phyloP scores from a whole-genome alignment of 2,888 invertebrate species.

The Argyra leucocephala region DNA sequence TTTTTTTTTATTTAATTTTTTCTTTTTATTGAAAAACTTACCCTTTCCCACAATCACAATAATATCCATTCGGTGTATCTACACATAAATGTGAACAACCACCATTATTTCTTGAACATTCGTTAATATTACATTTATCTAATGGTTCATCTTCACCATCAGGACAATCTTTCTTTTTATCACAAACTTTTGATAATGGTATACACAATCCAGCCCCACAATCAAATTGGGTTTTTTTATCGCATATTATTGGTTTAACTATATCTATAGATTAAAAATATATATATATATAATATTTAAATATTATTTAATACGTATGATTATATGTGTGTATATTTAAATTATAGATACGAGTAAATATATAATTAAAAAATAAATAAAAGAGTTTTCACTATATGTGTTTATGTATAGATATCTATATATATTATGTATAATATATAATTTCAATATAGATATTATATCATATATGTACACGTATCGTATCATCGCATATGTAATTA shows the following conservation, averaged over 20 bases:
- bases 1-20: not conserved
- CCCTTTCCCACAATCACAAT: constrained; percentile 74
- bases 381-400: no score
- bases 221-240: constrained; percentile 70
- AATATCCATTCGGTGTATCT: constrained; percentile 68
- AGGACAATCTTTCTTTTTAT: constrained; percentile 77
- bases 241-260: constrained; percentile 49
- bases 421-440: no score
- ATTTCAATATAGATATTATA: no score
- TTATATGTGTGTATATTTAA: not conserved
- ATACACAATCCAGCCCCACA: constrained; percentile 81
- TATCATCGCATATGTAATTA: no score
- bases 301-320: no score
- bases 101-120: constrained; percentile 70
- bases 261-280: constrained; percentile 15
- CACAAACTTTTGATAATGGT: constrained; percentile 67
- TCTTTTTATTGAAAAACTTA: constrained; percentile 23
- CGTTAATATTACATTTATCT: constrained; percentile 67
- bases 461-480: no score
- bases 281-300: no score
- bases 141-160: constrained; percentile 80
- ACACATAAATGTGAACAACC: constrained; percentile 79
- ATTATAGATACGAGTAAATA: not conserved
- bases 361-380: no score
- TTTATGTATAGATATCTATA: no score